phyloP scores from a whole-genome alignment of 2,797 vertebrate genomes.

The Capromys pilorides region DNA sequence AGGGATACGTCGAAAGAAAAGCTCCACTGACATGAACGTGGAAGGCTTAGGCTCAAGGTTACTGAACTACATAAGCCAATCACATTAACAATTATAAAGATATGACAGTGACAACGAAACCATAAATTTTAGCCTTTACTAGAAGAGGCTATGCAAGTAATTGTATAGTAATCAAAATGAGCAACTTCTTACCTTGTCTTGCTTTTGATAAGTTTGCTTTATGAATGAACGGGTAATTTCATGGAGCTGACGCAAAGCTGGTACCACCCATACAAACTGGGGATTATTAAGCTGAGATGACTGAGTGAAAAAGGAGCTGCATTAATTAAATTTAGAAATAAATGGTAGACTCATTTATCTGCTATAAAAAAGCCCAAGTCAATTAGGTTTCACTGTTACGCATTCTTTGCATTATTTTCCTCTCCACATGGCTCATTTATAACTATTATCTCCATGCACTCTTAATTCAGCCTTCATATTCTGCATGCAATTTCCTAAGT shows the following conservation, averaged over 20 bases:
- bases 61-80: conserved; percentile 34
- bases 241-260: conserved; percentile 97
- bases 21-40: not conserved
- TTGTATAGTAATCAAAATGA: not conserved
- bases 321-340: conserved; percentile 77
- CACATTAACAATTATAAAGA: conserved; percentile 20
- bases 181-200: conserved; percentile 94
- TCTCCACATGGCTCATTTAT: conserved; percentile 43
- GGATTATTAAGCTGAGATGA: conserved; percentile 97
- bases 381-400: conserved; percentile 41
- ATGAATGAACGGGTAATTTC: conserved; percentile 99
- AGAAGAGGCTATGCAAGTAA: not conserved
- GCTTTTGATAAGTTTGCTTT: conserved; percentile 99
- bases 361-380: conserved; percentile 68
- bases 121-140: not conserved
- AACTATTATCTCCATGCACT: conserved; percentile 74
- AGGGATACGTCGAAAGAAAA: conserved; percentile 1
- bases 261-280: conserved; percentile 98
- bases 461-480: conserved; percentile 65
- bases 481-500: conserved; percentile 77
- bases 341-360: conserved; percentile 49
- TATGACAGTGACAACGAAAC: not conserved
- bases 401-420: conserved; percentile 25
- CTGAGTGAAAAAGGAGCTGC: conserved; percentile 85
- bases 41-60: conserved; percentile 39